These are phyloP conservation scores for Drosophila jambulina DNA, from an alignment of 1,140 invertebrate genomes.

Conservation along the genomic window DNA sequence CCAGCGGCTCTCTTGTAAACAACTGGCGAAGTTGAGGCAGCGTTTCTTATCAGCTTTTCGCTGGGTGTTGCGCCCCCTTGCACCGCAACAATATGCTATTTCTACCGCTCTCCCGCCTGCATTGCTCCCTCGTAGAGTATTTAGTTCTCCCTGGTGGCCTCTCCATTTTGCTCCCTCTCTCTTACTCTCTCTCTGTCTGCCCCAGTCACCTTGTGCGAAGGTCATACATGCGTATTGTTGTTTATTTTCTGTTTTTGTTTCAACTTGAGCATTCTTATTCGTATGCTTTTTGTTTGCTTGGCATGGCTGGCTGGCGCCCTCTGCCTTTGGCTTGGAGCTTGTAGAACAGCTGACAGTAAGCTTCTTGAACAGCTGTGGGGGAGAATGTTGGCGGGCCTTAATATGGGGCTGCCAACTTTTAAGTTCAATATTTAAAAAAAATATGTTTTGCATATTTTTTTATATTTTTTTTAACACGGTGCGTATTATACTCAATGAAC, in stretches of 20 bases:
- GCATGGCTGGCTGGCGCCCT: slow-evolving; percentile 24
- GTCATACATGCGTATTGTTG: slow-evolving; percentile 86
- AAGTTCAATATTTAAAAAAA: too few species aligned
- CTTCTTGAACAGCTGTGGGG: slow-evolving; percentile 12
- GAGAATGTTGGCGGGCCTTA: slow-evolving; percentile 1
- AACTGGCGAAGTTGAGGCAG: slow-evolving; percentile 7
- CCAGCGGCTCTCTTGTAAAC: slow-evolving; percentile 16
- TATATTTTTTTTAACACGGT: too few species aligned
- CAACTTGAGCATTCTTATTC: slow-evolving; percentile 1
- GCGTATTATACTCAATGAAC: not conserved
- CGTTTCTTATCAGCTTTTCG: slow-evolving; percentile 31
- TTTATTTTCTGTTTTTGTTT: slow-evolving; percentile 55
- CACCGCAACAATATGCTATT: slow-evolving; percentile 27
- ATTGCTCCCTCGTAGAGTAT: not conserved
- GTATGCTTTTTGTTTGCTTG: slow-evolving; percentile 49
- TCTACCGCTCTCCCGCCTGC: slow-evolving; percentile 15
- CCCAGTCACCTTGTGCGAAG: slow-evolving; percentile 88
- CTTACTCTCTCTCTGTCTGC: slow-evolving; percentile 34
- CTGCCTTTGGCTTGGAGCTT: slow-evolving; percentile 7
- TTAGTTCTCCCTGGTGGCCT: slow-evolving; percentile 1
- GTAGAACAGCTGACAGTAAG: slow-evolving; percentile 1
- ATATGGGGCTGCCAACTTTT: slow-evolving; percentile 14
- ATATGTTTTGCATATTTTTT: too few species aligned
- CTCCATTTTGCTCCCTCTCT: slow-evolving; percentile 17
- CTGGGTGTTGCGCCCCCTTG: slow-evolving; percentile 23